These are phyloP conservation scores for Drosophila arawakana DNA, from an alignment of 1,140 invertebrate genomes.

Conservation along the genomic window DNA sequence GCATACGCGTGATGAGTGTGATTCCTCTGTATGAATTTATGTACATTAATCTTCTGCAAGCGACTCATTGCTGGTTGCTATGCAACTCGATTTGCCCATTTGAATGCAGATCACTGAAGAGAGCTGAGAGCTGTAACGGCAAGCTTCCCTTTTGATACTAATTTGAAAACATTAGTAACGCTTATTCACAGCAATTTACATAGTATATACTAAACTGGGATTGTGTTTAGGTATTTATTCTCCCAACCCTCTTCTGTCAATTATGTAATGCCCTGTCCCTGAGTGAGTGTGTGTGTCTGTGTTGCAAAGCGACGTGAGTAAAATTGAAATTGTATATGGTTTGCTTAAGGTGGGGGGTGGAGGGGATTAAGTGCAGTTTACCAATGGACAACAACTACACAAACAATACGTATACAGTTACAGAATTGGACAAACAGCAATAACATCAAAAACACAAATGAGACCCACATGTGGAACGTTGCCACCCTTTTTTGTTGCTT, in stretches of 20 bases:
- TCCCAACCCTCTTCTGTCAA: constrained; percentile 38
- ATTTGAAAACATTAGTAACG: constrained; percentile 69
- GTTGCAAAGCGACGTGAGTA: constrained; percentile 39
- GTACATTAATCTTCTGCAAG: constrained; percentile 27
- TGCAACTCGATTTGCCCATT: constrained; percentile 3
- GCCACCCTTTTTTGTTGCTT: neutral
- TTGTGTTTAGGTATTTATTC: constrained; percentile 24
- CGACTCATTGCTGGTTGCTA: constrained; percentile 21
- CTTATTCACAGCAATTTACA: constrained; percentile 66
- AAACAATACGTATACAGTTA: constrained; percentile 53
- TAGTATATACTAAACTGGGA: constrained; percentile 32
- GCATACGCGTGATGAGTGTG: constrained; percentile 54
- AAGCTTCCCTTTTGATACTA: constrained; percentile 2
- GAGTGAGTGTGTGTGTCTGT: constrained; percentile 10
- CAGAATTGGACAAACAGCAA: constrained; percentile 59
- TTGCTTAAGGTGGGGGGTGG: constrained; percentile 16
- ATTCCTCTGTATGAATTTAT: neutral
- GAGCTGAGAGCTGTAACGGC: too few species aligned
- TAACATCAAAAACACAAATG: constrained; percentile 26
- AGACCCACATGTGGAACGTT: constrained; percentile 5
- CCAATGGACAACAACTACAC: constrained; percentile 49
- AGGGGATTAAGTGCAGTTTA: constrained; percentile 73
- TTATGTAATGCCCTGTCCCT: constrained; percentile 67
- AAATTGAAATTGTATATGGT: constrained; percentile 76
- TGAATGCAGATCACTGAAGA: constrained; percentile 16